These are phyloP conservation scores for Labia minor DNA, from an alignment of 2,888 invertebrate species.

Conservation along the genomic window DNA sequence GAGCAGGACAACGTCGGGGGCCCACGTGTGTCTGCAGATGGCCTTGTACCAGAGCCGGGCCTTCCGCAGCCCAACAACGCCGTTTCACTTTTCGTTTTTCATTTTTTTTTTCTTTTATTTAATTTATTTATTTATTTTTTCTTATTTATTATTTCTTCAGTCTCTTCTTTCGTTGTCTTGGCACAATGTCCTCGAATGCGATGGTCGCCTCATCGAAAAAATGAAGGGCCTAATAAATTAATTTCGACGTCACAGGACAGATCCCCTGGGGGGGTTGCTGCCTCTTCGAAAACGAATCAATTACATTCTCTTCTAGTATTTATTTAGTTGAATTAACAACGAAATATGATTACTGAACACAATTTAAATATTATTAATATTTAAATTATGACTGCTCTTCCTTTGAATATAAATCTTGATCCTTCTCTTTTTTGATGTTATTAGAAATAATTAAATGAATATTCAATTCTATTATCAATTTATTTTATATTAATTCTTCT, in stretches of 20 bases:
- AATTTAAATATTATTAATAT: too few species aligned
- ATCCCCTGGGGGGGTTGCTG: neutral
- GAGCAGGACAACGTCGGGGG: neutral
- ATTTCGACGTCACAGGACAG: neutral
- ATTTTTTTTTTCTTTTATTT: neutral
- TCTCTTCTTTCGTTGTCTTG: neutral
- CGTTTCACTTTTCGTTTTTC: constrained; percentile 1
- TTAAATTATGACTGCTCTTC: too few species aligned
- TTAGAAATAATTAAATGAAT: too few species aligned
- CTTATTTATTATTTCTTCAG: neutral
- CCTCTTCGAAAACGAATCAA: too few species aligned
- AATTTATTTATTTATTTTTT: too few species aligned
- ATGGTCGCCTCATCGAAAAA: neutral
- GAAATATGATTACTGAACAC: too few species aligned
- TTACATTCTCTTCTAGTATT: too few species aligned
- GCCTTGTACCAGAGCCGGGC: neutral
- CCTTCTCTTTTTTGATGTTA: too few species aligned
- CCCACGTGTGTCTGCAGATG: constrained; percentile 13
- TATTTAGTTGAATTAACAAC: too few species aligned
- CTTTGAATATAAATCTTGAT: too few species aligned
- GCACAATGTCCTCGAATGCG: neutral
- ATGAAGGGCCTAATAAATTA: neutral
- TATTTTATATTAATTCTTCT: too few species aligned
- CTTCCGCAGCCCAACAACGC: neutral
- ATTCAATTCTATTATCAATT: too few species aligned